Conservation (phyloP, 1,140 invertebrate genomes). For the Neodiprion virginianus region DNA sequence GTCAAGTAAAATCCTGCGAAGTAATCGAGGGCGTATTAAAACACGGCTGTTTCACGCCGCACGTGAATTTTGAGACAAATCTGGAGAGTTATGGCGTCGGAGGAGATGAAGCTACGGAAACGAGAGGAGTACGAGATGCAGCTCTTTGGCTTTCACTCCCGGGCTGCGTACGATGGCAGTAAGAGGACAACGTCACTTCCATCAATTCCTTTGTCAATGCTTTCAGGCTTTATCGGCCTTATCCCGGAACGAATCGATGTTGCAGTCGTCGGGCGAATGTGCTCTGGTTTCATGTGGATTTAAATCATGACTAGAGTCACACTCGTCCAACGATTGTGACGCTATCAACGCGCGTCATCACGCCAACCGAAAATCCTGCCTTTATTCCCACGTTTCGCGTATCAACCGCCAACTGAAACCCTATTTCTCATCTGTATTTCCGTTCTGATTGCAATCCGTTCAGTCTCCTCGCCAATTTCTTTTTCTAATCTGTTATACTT, state of each 20-base stretch:
- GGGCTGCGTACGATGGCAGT: slow-evolving; percentile 45
- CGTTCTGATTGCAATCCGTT: too few relatives aligned
- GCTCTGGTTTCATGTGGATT: slow-evolving; percentile 54
- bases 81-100: slow-evolving; percentile 29
- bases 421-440: background rate
- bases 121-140: slow-evolving; percentile 56
- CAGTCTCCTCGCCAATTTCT: slow-evolving; percentile 1
- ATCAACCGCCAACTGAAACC: slow-evolving; percentile 12
- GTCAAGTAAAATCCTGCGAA: background rate
- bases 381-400: slow-evolving; percentile 20
- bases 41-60: background rate
- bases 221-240: slow-evolving; percentile 30
- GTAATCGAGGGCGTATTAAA: too few relatives aligned
- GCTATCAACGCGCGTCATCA: slow-evolving; percentile 30
- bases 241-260: slow-evolving; percentile 19
- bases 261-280: slow-evolving; percentile 47
- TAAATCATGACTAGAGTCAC: slow-evolving; percentile 57
- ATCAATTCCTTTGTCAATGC: slow-evolving; percentile 24
- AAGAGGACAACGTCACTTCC: slow-evolving; percentile 40
- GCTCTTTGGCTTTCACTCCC: slow-evolving; percentile 51
- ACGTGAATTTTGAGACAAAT: background rate
- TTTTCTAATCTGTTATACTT: background rate
- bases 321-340: slow-evolving; percentile 53
- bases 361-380: background rate
- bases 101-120: slow-evolving; percentile 39